Conservation (phyloP, 2,113 vertebrate species). For the Glareola pratincola region DNA sequence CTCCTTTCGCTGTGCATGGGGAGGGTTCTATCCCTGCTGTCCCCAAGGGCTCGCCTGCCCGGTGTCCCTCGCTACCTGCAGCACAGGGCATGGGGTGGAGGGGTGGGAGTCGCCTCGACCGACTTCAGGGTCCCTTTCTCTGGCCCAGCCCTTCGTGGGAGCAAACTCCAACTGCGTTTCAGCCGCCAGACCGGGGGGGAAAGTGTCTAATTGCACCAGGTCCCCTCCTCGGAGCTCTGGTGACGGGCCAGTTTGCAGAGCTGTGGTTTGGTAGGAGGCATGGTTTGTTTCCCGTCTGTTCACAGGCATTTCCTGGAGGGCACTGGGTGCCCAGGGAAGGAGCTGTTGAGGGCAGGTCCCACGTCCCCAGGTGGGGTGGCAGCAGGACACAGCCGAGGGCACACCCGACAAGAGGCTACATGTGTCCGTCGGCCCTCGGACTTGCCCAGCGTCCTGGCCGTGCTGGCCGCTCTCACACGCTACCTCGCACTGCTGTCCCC, state of each 20-base stretch:
- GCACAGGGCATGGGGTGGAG: too few relatives aligned
- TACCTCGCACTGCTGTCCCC: neutral
- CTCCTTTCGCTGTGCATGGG: neutral
- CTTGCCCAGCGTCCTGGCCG: neutral
- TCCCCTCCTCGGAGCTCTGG: neutral
- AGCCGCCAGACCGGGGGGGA: fast-evolving
- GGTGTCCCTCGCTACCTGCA: neutral
- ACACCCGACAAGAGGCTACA: neutral
- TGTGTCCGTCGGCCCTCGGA: neutral
- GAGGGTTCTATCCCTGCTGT: neutral
- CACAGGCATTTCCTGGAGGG: neutral
- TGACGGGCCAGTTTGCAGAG: neutral
- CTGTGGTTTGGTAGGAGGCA: neutral
- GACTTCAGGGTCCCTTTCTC: neutral
- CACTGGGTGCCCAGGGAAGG: neutral
- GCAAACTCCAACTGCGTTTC: neutral
- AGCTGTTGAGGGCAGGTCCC: neutral
- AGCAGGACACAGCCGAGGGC: neutral
- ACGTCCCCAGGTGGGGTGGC: neutral
- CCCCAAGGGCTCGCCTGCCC: neutral
- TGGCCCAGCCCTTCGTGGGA: neutral
- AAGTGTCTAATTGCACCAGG: neutral
- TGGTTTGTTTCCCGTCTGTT: neutral
- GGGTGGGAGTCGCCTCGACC: too few relatives aligned
- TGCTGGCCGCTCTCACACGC: neutral